A percentile compares a stretch with the other conserved stretches of the same genome.
Evolutionary conservation across 2,888 invertebrate genomes (phyloP).

Genomic region (Parthenolecanium corni): DNA sequence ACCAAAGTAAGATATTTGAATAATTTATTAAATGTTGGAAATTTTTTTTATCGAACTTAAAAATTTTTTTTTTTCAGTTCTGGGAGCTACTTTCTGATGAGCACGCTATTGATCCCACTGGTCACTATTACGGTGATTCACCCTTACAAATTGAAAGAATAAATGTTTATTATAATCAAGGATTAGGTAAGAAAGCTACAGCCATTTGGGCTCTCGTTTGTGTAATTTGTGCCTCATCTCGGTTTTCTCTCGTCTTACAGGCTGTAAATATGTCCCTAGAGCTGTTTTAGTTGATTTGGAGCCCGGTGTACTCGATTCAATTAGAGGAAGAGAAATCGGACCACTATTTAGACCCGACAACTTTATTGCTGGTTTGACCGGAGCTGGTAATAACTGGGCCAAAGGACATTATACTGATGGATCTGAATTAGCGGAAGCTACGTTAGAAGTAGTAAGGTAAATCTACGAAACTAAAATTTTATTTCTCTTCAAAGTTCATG

Average conservation of each 20-base stretch:
- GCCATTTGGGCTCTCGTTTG: too few species aligned
- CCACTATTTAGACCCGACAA: constrained; percentile 15
- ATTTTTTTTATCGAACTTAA: too few species aligned
- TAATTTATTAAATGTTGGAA: too few species aligned
- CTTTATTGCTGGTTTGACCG: constrained; percentile 17
- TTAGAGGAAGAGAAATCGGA: constrained; percentile 16
- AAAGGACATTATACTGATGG: too few species aligned
- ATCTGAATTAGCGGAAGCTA: constrained; percentile 20
- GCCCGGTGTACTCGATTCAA: constrained; percentile 17
- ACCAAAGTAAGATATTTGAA: too few species aligned
- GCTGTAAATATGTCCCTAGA: constrained; percentile 20
- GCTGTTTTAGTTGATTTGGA: constrained; percentile 20
- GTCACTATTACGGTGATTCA: constrained; percentile 49
- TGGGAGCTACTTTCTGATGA: constrained; percentile 84
- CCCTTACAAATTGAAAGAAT: constrained; percentile 52
- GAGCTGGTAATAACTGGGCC: too few species aligned
- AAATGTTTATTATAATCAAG: constrained; percentile 35
- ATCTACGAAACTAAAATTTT: too few species aligned
- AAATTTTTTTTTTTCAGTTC: constrained; percentile 40
- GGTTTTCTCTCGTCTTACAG: too few species aligned
- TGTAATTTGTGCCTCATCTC: too few species aligned
- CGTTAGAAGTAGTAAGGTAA: constrained; percentile 17
- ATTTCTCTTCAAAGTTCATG: too few species aligned
- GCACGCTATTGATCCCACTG: constrained; percentile 50
- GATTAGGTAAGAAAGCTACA: constrained; percentile 3